These are phyloP conservation scores for Aepyceros melampus DNA, from an alignment of 2,113 vertebrate genomes.

Conservation along the genomic window DNA sequence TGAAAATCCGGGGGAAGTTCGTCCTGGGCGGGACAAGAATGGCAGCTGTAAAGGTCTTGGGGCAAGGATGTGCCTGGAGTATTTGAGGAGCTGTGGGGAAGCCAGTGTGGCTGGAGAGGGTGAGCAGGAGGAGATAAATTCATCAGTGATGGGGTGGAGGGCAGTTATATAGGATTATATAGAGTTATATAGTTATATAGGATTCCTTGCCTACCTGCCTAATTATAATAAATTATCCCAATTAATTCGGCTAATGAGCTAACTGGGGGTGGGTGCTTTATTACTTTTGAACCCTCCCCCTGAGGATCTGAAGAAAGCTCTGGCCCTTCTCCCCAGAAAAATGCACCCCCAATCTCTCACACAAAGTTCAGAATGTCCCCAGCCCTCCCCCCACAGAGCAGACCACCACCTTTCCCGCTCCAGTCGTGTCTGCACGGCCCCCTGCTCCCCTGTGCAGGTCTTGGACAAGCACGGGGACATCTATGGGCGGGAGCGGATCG, in stretches of 20 bases:
- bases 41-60: neutral
- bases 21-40: neutral
- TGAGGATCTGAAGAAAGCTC: neutral
- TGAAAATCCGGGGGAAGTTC: neutral
- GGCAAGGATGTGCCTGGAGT: neutral
- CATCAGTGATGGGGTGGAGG: no score
- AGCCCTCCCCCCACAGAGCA: neutral
- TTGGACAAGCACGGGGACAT: constrained; percentile 95
- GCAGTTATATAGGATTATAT: neutral
- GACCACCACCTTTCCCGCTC: accelerated
- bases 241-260: neutral
- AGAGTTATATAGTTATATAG: neutral
- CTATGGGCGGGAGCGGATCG: constrained; percentile 92
- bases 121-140: neutral
- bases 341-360: neutral
- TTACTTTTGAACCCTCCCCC: neutral
- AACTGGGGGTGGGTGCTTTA: neutral
- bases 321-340: neutral
- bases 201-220: neutral
- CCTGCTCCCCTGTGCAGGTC: constrained; percentile 76
- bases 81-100: neutral
- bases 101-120: neutral
- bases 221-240: neutral
- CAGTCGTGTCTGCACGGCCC: accelerated
- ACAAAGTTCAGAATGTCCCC: neutral